phyloP scores from a whole-genome alignment of 1,140 invertebrate species.

The Dendrolimus punctatus region DNA sequence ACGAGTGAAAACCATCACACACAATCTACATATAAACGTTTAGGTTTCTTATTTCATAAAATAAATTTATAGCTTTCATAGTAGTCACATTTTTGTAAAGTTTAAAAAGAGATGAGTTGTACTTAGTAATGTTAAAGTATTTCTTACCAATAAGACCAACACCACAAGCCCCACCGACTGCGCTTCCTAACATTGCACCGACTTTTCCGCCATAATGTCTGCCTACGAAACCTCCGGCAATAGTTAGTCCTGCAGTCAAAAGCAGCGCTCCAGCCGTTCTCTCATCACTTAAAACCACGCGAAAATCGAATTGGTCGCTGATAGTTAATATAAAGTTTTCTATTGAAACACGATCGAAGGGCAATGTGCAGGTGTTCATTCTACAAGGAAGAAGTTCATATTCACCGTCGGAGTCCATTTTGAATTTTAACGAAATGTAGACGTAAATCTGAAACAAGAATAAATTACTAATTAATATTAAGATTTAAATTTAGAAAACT shows the following conservation, averaged over 20 bases:
- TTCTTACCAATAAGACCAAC: constrained; percentile 45
- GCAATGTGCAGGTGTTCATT: constrained; percentile 25
- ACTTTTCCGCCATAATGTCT: constrained; percentile 49
- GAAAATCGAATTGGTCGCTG: constrained; percentile 48
- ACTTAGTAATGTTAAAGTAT: constrained; percentile 4
- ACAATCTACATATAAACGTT: no score
- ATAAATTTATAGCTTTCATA: no score
- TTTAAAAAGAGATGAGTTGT: not conserved
- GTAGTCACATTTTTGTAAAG: no score
- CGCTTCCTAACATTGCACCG: constrained; percentile 49
- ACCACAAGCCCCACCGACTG: constrained; percentile 50
- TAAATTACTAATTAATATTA: constrained; percentile 1
- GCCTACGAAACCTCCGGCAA: constrained; percentile 50
- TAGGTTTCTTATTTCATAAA: no score
- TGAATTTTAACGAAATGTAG: no score
- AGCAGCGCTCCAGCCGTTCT: constrained; percentile 31
- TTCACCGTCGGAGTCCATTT: constrained; percentile 25
- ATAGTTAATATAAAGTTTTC: constrained; percentile 51
- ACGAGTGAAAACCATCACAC: no score
- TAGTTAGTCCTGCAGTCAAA: constrained; percentile 42
- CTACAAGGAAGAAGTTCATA: constrained; percentile 22
- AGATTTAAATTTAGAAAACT: not conserved
- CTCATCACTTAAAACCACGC: constrained; percentile 36
- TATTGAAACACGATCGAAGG: constrained; percentile 36
- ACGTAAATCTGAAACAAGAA: no score